These are phyloP conservation scores for Mantis religiosa DNA, from an alignment of 2,888 invertebrate species.

Conservation along the genomic window DNA sequence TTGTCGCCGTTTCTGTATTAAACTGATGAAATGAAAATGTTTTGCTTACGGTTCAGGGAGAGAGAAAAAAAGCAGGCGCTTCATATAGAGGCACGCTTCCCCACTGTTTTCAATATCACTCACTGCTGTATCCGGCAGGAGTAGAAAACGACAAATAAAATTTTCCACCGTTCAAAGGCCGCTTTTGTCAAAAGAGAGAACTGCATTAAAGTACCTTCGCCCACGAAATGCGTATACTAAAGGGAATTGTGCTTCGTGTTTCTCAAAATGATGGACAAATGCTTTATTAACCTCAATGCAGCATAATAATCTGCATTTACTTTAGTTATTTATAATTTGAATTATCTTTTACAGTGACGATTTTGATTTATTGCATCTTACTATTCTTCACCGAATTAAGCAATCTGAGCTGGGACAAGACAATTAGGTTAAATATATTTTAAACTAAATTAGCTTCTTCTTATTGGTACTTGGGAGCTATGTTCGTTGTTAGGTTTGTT, in stretches of 20 bases:
- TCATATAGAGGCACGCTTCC: neutral
- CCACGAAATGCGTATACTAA: neutral
- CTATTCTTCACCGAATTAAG: no score
- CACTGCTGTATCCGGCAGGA: neutral
- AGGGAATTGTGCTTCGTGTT: neutral
- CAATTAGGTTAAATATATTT: no score
- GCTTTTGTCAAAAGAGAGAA: neutral
- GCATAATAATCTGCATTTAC: no score
- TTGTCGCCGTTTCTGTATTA: neutral
- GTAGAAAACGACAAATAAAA: neutral
- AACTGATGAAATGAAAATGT: neutral
- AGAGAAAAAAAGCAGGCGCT: neutral
- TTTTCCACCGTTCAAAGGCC: neutral
- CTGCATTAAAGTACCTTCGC: neutral
- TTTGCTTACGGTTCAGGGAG: neutral
- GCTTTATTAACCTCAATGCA: no score
- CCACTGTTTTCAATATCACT: neutral
- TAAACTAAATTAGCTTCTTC: no score
- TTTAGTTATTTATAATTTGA: no score
- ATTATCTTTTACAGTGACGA: no score
- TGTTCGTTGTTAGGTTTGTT: no score
- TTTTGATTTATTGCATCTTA: no score
- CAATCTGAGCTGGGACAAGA: no score
- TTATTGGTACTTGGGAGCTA: no score
- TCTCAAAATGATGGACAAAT: no score